Conservation (phyloP, 2,797 vertebrate species). For the Garrulus glandarius region DNA sequence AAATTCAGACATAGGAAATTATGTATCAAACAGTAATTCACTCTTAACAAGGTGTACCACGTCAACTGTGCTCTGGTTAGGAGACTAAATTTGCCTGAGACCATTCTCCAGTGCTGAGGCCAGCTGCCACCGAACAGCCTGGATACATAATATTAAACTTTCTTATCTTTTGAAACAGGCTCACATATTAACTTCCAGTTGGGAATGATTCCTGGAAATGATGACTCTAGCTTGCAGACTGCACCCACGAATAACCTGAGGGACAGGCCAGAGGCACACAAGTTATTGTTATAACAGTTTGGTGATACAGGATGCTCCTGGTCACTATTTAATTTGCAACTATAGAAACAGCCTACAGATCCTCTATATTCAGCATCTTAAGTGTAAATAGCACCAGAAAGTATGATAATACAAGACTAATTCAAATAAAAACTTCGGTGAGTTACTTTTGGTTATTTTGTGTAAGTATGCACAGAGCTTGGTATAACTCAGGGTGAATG, state of each 20-base stretch:
- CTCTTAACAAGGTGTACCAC: neutral
- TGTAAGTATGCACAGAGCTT: neutral
- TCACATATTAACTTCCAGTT: neutral
- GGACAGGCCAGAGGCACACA: neutral
- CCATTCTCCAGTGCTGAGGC: neutral
- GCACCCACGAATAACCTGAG: rapidly evolving
- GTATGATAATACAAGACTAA: neutral
- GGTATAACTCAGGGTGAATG: neutral
- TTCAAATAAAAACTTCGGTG: neutral
- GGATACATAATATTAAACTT: neutral
- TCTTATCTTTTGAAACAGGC: neutral
- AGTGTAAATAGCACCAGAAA: neutral
- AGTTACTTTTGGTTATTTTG: neutral
- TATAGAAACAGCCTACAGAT: neutral
- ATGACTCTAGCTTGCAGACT: neutral
- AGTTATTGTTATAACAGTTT: neutral
- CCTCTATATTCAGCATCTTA: neutral
- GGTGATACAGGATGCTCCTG: neutral
- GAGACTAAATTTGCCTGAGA: neutral
- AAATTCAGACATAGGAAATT: neutral
- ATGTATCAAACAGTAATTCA: neutral
- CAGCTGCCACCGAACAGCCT: neutral
- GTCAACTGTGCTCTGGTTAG: neutral
- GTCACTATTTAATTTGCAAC: neutral
- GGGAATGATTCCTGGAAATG: neutral